Evolutionary conservation across 1,140 invertebrate species (phyloP).

Genomic region (Anthonomus grandis): DNA sequence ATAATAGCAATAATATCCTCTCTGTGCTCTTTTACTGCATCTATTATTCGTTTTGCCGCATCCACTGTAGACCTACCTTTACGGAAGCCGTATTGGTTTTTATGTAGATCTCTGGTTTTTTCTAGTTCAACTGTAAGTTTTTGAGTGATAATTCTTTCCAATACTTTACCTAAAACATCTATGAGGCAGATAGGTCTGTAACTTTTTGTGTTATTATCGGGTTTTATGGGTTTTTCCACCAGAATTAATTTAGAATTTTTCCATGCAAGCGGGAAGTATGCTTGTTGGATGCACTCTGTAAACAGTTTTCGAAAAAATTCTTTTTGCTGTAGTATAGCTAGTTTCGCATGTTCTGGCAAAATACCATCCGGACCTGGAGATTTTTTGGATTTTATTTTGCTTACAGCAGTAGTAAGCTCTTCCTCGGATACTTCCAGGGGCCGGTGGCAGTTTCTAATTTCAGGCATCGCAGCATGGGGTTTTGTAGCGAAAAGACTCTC

Average conservation of each 20-base stretch:
- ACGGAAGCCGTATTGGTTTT: conserved; percentile 5
- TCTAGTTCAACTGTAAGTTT: conserved; percentile 14
- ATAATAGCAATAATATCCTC: too few species aligned
- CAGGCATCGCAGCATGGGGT: too few species aligned
- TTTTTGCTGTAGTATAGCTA: too few species aligned
- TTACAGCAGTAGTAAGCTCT: conserved; percentile 20
- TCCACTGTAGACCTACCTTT: conserved; percentile 7
- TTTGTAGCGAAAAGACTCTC: too few species aligned
- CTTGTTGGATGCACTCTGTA: neutral
- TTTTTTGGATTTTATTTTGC: conserved; percentile 18
- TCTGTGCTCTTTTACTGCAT: too few species aligned
- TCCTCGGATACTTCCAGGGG: too few species aligned
- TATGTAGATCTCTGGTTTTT: neutral
- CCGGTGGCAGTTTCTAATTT: too few species aligned
- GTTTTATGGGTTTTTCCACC: neutral
- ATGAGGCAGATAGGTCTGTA: conserved; percentile 21
- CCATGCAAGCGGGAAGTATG: conserved; percentile 15
- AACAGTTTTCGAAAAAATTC: neutral
- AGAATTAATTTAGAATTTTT: conserved; percentile 13
- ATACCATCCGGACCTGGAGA: conserved; percentile 33
- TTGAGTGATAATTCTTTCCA: conserved; percentile 9
- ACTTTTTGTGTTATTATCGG: conserved; percentile 4
- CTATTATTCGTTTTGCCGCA: neutral
- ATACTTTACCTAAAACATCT: conserved; percentile 11
- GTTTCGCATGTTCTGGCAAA: conserved; percentile 22